A percentile compares a stretch with the other conserved stretches of the same genome.
Conservation (phyloP, 2,888 invertebrate genomes). For the Watsonalla binaria region DNA sequence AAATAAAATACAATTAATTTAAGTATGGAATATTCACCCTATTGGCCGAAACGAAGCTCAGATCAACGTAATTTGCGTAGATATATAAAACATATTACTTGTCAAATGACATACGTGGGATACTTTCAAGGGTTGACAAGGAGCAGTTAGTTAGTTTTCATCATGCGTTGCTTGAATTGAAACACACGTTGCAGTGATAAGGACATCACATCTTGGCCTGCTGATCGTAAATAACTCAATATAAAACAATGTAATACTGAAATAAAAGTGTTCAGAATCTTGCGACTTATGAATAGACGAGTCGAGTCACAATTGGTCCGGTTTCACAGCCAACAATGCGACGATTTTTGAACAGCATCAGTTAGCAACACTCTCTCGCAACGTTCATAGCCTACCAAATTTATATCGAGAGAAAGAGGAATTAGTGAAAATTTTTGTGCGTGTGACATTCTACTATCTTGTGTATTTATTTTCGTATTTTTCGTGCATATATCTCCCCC, state of each 20-base stretch:
- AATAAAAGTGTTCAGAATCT: slow-evolving; percentile 6
- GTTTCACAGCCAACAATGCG: slow-evolving; percentile 30
- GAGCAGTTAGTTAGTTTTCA: too few species aligned
- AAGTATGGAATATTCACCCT: too few species aligned
- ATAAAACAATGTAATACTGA: neutral
- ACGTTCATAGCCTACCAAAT: slow-evolving; percentile 20
- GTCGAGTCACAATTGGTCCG: slow-evolving; percentile 28
- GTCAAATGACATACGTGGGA: neutral
- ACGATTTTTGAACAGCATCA: slow-evolving; percentile 43
- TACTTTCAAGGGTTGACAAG: too few species aligned
- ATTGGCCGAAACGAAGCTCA: too few species aligned
- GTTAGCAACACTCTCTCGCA: slow-evolving; percentile 45
- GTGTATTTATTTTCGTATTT: neutral
- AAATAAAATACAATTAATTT: neutral
- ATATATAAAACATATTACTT: neutral
- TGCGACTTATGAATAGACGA: slow-evolving; percentile 5
- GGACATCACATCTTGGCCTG: neutral
- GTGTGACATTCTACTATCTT: neutral
- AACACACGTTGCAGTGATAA: too few species aligned
- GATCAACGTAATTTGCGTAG: neutral
- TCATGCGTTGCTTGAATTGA: too few species aligned
- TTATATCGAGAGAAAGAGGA: slow-evolving; percentile 18
- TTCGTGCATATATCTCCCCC: neutral
- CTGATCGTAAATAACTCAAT: neutral
- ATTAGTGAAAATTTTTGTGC: slow-evolving; percentile 6